phyloP scores from a whole-genome alignment of 2,797 vertebrate species.

The Avahi laniger region DNA sequence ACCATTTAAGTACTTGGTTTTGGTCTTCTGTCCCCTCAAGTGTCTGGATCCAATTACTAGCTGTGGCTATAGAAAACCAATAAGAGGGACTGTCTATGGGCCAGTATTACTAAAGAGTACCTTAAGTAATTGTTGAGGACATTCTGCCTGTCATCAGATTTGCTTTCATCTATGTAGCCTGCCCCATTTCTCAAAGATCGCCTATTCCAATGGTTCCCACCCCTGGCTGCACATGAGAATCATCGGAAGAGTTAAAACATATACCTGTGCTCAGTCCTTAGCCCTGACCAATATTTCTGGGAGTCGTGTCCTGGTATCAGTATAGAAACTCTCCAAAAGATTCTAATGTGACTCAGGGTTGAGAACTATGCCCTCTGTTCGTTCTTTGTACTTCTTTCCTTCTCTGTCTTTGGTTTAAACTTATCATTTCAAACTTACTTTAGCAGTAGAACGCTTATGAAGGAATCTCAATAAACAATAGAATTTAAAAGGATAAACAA shows the following conservation, averaged over 20 bases:
- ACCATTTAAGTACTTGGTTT: constrained; percentile 53
- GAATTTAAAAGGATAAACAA: not conserved
- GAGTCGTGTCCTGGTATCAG: not conserved
- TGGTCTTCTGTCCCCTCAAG: not conserved
- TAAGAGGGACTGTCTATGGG: not conserved
- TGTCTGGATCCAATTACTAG: constrained; percentile 57
- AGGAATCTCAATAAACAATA: not conserved
- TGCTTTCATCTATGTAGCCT: not conserved
- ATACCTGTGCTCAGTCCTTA: not conserved
- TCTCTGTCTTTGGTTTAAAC: not conserved
- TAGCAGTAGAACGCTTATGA: not conserved
- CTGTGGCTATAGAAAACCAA: not conserved
- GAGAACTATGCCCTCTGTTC: not conserved
- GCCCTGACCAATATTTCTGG: not conserved
- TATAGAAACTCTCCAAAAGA: not conserved
- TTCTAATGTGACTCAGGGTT: not conserved
- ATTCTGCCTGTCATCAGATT: not conserved
- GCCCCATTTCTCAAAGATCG: not conserved
- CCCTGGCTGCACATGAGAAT: not conserved
- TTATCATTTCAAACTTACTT: not conserved
- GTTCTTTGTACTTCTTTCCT: not conserved
- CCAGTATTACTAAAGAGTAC: not conserved
- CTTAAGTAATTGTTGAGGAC: not conserved
- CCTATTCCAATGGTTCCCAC: not conserved
- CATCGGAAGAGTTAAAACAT: not conserved